Evolutionary conservation across 2,797 vertebrate genomes (phyloP).

Genomic region (Muscicapa striata): DNA sequence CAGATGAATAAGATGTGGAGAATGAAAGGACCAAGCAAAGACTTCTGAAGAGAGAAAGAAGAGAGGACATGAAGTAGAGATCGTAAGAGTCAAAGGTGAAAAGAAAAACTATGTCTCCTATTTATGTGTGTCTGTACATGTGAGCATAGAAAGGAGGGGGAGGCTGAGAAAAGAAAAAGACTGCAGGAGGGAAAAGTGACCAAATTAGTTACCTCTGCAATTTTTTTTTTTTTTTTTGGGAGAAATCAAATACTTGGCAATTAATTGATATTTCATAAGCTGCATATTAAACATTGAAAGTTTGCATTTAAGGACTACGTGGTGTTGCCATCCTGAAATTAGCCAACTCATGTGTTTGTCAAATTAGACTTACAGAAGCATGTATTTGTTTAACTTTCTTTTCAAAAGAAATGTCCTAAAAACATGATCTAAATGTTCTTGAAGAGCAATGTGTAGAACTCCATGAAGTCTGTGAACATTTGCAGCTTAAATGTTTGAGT

Average conservation of each 20-base stretch:
- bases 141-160: rapidly evolving
- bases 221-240: not conserved
- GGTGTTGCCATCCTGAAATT: not conserved
- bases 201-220: not conserved
- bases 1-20: not conserved
- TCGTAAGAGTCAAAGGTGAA: not conserved
- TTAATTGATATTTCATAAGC: not conserved
- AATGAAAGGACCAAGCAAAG: not conserved
- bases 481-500: not conserved
- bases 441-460: not conserved
- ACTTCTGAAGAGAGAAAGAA: not conserved
- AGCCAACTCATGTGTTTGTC: not conserved
- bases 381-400: not conserved
- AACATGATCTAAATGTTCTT: not conserved
- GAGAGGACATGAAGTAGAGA: not conserved
- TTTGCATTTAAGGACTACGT: not conserved
- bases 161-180: not conserved
- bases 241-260: not conserved
- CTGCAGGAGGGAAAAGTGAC: not conserved
- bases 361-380: not conserved
- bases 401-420: not conserved
- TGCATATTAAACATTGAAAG: not conserved
- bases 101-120: not conserved
- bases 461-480: not conserved
- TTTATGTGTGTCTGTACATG: rapidly evolving